Evolutionary conservation across 2,797 vertebrate species (phyloP), one percentile per base, ranked within the genome.

Genomic region (Pseudomugil tenellus): DNA sequence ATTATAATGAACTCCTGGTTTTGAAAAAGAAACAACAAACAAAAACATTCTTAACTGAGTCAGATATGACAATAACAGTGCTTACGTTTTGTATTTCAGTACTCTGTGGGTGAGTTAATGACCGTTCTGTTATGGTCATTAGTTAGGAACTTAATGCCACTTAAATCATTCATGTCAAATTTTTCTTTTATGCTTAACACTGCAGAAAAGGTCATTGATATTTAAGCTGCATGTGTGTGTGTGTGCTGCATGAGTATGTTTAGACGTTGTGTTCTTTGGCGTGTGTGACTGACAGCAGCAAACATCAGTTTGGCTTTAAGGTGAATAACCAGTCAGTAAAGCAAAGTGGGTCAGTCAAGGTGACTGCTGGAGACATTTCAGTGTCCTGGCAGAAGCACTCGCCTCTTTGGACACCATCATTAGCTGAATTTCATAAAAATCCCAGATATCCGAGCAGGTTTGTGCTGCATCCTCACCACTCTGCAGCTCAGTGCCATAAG

Each of bases 311-410:
- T 37, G 77, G 52, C 65, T 76, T 41, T 26, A 57, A 56, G 69
- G 59, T 25, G 29, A 79, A 14, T 23, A 67, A 53, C 62, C 73
- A 62, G 67, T 78, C 43, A 0, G 46, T 69, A 49, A 78, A 41
- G 58, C 79, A 66, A 79, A 80, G 43, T 79, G 75, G 84, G 86
- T 87, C 81, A 81, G 55, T 71, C 84, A 90, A 83, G 86, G 84
- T 89, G 81, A 87, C 77, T 80, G 66, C 74, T 72, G 72, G 68
- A 76, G 76, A 76, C 78, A 61, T 72, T 78, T 81, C 25, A 81
- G 53, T 9, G 53, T 48, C 31, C 29, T 46, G 56, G 49, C 43
- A 34, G 56, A 56, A 51, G 21, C 12, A 12, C 57, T 77, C 84
- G 35, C 61, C 69, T 79, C 60, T 35, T 6, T 60, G 17, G 56